Evolutionary conservation across 2,113 vertebrate genomes (phyloP), one percentile per base, ranked within the genome.

Genomic region (Chinchilla lanigera): DNA sequence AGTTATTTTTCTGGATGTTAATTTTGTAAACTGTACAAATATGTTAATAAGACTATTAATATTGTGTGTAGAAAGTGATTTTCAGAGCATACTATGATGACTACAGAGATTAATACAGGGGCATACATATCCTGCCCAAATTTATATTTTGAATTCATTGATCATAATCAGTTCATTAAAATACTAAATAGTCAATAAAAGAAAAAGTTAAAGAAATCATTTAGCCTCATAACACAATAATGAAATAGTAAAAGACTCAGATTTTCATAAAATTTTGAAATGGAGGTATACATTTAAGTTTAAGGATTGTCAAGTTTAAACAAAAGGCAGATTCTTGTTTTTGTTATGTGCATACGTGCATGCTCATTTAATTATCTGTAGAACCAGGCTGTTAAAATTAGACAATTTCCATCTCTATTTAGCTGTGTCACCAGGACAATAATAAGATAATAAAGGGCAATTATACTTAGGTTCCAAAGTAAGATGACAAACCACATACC

Each of bases 131-230:
- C 24, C 58, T 61, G 75, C 22, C 14, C 80, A 89, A 85, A 63
- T 89, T 30, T 4, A 35, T 24, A 94, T 50, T 77, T 77, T 77
- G 26, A 50, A 5, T 50, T 77, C 44, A 77, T 30, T 77, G 26
- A 28, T 41, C 13, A 86, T 69, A 10, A 69, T 69, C 7, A 86
- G 16, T 58, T 77, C 4, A 84, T 50, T 91, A 52, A 84, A 91
- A 90, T 90, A 7, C 17, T 89, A 92, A 91, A 54, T 91, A 38
- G 35, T 28, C 26, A 87, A 61, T 30, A 60, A 50, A 93, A 90
- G 14, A 41, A 89, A 22, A 89, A 28, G 81, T 38, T 73, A 80
- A 88, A 54, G 63, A 75, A 26, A 58, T 33, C 41, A 24, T 44
- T 85, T 52, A 75, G 8, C 26, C 44, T 73, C 38, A 50, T 73